Conservation (phyloP, 1,140 invertebrate species). For the Ctenoplectra terminalis region DNA sequence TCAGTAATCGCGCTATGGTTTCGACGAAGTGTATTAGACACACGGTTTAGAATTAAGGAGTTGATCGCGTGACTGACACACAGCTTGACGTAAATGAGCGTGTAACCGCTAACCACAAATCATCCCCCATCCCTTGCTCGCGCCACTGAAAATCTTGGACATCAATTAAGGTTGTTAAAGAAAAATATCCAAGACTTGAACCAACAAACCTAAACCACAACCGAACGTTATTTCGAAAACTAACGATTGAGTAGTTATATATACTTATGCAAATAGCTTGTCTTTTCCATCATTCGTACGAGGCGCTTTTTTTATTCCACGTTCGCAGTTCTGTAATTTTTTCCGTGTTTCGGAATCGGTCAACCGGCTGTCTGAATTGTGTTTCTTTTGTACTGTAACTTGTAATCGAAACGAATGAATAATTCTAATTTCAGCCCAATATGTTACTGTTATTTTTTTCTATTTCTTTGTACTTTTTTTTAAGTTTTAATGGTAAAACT, state of each 20-base stretch:
- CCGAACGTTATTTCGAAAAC: not conserved
- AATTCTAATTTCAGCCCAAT: no score
- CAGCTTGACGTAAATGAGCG: conserved; percentile 35
- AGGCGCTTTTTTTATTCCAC: not conserved
- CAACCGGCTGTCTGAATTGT: no score
- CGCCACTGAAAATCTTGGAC: not conserved
- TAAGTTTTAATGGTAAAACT: no score
- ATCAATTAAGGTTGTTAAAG: conserved; percentile 15
- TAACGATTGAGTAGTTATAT: not conserved
- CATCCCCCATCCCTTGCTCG: conserved; percentile 7
- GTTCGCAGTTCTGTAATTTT: no score
- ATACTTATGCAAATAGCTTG: not conserved
- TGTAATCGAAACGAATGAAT: no score
- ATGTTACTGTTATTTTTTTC: no score
- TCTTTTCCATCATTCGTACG: not conserved
- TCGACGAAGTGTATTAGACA: not conserved
- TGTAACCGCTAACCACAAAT: conserved; percentile 43
- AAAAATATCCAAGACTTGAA: not conserved
- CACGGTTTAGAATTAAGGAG: conserved; percentile 8
- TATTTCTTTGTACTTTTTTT: not conserved
- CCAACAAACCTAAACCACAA: not conserved
- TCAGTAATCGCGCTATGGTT: conserved; percentile 17
- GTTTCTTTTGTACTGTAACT: no score
- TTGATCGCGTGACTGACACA: conserved; percentile 40
- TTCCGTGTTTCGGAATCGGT: no score